A percentile compares a stretch with the other conserved stretches of the same genome.
Conservation (phyloP, 2,888 invertebrate genomes). For the Andrena camellia region DNA sequence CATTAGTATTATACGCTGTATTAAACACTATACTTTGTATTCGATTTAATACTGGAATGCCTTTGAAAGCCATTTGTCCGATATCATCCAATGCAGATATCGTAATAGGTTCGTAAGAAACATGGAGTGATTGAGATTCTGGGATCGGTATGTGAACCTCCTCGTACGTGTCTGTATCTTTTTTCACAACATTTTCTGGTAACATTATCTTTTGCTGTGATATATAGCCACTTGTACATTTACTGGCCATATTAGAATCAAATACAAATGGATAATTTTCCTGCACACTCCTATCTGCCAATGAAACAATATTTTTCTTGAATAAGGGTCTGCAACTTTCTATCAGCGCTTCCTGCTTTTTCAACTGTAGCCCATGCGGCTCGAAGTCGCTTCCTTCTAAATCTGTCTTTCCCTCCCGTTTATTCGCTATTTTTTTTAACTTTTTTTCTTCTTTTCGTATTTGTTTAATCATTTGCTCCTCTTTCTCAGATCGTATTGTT, state of each 20-base stretch:
- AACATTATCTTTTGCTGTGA: slow-evolving; percentile 92
- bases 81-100: slow-evolving; percentile 90
- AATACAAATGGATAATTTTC: slow-evolving; percentile 94
- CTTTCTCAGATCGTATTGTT: slow-evolving; percentile 93
- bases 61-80: slow-evolving; percentile 95
- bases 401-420: slow-evolving; percentile 82
- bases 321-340: slow-evolving; percentile 86
- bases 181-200: slow-evolving; percentile 92
- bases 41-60: slow-evolving; percentile 94
- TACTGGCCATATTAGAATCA: slow-evolving; percentile 91
- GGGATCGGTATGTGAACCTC: slow-evolving; percentile 94
- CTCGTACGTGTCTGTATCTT: slow-evolving; percentile 91
- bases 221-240: slow-evolving; percentile 90
- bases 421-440: slow-evolving; percentile 86
- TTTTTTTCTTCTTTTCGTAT: slow-evolving; percentile 95
- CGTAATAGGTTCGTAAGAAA: slow-evolving; percentile 89
- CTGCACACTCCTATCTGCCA: slow-evolving; percentile 77
- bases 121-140: slow-evolving; percentile 86
- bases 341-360: slow-evolving; percentile 83
- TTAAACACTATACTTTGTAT: slow-evolving; percentile 98
- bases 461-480: slow-evolving; percentile 90
- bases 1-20: slow-evolving; percentile 97
- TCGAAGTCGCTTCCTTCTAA: slow-evolving; percentile 86
- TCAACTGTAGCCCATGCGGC: slow-evolving; percentile 86
- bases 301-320: slow-evolving; percentile 81